Evolutionary conservation across 2,797 vertebrate species (phyloP).

Genomic region (Semotilus atromaculatus): DNA sequence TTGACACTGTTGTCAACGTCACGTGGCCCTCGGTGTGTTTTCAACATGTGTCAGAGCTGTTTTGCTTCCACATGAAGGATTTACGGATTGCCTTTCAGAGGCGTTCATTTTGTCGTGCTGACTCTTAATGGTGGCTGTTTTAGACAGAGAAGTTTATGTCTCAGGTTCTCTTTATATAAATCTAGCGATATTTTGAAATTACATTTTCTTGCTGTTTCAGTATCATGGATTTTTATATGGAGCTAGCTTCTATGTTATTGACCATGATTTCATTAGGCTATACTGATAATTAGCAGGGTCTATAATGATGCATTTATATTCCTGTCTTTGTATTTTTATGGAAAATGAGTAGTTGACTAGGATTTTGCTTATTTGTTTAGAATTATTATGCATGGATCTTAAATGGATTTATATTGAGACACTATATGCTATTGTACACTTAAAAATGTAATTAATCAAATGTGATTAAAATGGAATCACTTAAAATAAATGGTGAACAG

Average conservation of each 20-base stretch:
- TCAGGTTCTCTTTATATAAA: background rate
- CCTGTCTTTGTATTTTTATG: background rate
- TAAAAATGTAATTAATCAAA: background rate
- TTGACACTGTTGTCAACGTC: background rate
- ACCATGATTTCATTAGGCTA: background rate
- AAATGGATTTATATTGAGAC: background rate
- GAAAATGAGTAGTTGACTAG: background rate
- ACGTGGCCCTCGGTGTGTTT: background rate
- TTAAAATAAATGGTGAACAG: background rate
- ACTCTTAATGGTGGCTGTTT: constrained; percentile 35
- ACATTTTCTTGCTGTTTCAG: constrained; percentile 11
- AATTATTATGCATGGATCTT: background rate
- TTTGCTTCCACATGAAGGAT: background rate
- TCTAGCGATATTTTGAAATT: background rate
- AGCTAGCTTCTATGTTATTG: background rate
- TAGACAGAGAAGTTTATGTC: background rate
- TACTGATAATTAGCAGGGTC: background rate
- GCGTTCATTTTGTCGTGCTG: constrained; percentile 32
- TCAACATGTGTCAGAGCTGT: background rate
- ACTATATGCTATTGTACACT: background rate
- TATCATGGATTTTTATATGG: background rate
- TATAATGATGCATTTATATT: background rate
- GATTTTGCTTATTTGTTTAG: background rate
- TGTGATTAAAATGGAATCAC: background rate
- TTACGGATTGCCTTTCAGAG: background rate